phyloP scores from a whole-genome alignment of 2,888 invertebrate genomes.

The Drosophila percnosoma region DNA sequence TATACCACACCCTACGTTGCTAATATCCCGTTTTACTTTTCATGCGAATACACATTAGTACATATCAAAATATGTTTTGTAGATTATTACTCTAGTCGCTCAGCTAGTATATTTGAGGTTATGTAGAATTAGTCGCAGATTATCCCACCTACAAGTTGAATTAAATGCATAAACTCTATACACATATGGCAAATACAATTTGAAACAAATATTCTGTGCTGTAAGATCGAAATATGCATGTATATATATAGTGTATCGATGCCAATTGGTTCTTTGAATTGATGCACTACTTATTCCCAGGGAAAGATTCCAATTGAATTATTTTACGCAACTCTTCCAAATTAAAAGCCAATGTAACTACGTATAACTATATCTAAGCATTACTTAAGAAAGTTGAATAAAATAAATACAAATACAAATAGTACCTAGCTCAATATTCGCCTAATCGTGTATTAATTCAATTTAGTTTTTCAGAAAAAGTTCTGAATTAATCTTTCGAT shows the following conservation, averaged over 20 bases:
- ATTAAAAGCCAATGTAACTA: slow-evolving; percentile 17
- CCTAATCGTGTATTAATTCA: neutral
- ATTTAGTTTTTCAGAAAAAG: neutral
- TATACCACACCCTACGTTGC: neutral
- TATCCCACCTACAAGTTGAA: slow-evolving; percentile 32
- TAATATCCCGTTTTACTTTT: neutral
- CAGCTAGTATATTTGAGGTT: neutral
- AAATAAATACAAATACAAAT: slow-evolving; percentile 25
- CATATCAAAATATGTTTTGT: neutral
- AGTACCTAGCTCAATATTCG: slow-evolving; percentile 1
- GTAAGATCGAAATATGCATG: neutral
- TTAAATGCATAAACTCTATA: neutral
- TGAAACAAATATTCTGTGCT: neutral
- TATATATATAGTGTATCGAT: slow-evolving; percentile 8
- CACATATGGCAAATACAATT: slow-evolving; percentile 1
- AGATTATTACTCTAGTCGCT: neutral
- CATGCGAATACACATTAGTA: neutral
- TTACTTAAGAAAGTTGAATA: slow-evolving; percentile 3
- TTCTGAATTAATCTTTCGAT: neutral
- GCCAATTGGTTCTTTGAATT: slow-evolving; percentile 2
- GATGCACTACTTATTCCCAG: slow-evolving; percentile 5
- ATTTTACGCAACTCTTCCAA: slow-evolving; percentile 18
- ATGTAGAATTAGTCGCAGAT: slow-evolving; percentile 9
- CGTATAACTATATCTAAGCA: slow-evolving; percentile 17
- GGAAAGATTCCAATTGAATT: slow-evolving; percentile 5